phyloP scores from a whole-genome alignment of 2,113 vertebrate genomes.

The Lutjanus erythropterus region DNA sequence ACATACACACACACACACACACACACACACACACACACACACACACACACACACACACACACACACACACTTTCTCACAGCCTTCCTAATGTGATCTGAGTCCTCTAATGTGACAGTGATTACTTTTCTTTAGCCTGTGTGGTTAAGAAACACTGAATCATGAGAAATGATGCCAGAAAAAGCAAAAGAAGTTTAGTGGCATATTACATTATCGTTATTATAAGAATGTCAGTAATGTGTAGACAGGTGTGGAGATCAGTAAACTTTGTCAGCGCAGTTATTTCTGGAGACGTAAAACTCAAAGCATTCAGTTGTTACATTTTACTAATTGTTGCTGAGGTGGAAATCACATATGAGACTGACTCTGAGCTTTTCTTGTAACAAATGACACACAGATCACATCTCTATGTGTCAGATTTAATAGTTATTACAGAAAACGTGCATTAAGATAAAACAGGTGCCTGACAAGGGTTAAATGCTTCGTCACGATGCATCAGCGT shows the following conservation, averaged over 20 bases:
- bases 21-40: conserved; percentile 23
- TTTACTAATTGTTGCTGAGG: background rate
- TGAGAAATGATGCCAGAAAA: background rate
- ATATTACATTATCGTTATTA: conserved; percentile 3
- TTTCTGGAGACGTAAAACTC: conserved; percentile 54
- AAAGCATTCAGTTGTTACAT: background rate
- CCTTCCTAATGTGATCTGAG: conserved; percentile 20
- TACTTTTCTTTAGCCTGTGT: background rate
- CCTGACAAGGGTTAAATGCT: background rate
- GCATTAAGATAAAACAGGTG: conserved; percentile 5
- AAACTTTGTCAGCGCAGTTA: conserved; percentile 37
- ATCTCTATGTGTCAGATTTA: conserved; percentile 13
- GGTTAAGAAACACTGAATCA: background rate
- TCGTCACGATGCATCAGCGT: background rate
- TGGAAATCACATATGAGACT: background rate
- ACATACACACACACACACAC: conserved; percentile 27
- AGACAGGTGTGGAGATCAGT: conserved; percentile 41
- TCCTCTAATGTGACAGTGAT: conserved; percentile 14
- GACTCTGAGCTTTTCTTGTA: background rate
- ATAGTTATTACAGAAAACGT: background rate
- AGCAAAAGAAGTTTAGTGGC: background rate
- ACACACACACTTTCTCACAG: conserved; percentile 5
- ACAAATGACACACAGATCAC: background rate
- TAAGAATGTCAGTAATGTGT: conserved; percentile 34
- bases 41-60: conserved; percentile 21